phyloP scores from a whole-genome alignment of 2,888 invertebrate genomes.

The Agrotis puta region DNA sequence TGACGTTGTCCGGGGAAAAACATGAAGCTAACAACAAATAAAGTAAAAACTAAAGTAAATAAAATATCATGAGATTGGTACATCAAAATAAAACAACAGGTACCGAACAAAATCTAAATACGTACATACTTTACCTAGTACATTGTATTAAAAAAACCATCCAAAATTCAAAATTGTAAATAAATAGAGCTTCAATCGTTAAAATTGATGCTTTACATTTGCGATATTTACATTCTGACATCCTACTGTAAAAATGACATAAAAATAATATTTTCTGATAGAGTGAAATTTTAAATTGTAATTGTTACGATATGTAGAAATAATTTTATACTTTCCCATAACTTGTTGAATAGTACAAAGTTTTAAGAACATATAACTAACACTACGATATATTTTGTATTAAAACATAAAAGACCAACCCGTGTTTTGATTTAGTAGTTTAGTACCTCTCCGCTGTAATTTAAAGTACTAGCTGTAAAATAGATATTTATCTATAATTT shows the following conservation, averaged over 20 bases:
- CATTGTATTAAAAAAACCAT: slow-evolving; percentile 54
- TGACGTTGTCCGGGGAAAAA: slow-evolving; percentile 67
- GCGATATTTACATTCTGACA: slow-evolving; percentile 35
- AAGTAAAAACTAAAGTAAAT: slow-evolving; percentile 52
- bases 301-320: slow-evolving; percentile 68
- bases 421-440: slow-evolving; percentile 90
- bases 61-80: slow-evolving; percentile 38
- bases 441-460: slow-evolving; percentile 83
- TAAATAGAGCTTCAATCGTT: slow-evolving; percentile 41
- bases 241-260: slow-evolving; percentile 60
- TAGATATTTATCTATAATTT: slow-evolving; percentile 26
- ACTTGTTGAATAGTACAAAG: slow-evolving; percentile 80
- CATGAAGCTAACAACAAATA: slow-evolving; percentile 52
- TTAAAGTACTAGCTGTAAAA: slow-evolving; percentile 50
- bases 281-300: slow-evolving; percentile 61
- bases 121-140: slow-evolving; percentile 39
- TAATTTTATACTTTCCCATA: slow-evolving; percentile 71
- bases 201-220: slow-evolving; percentile 49
- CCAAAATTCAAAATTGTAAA: slow-evolving; percentile 71
- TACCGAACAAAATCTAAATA: slow-evolving; percentile 44
- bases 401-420: slow-evolving; percentile 89
- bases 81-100: slow-evolving; percentile 27
- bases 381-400: slow-evolving; percentile 85
- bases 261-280: slow-evolving; percentile 39
- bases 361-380: slow-evolving; percentile 83